Evolutionary conservation across 2,888 invertebrate genomes (phyloP), one percentile per base, ranked within the genome.

Genomic region (Ischnus inquisitorius): DNA sequence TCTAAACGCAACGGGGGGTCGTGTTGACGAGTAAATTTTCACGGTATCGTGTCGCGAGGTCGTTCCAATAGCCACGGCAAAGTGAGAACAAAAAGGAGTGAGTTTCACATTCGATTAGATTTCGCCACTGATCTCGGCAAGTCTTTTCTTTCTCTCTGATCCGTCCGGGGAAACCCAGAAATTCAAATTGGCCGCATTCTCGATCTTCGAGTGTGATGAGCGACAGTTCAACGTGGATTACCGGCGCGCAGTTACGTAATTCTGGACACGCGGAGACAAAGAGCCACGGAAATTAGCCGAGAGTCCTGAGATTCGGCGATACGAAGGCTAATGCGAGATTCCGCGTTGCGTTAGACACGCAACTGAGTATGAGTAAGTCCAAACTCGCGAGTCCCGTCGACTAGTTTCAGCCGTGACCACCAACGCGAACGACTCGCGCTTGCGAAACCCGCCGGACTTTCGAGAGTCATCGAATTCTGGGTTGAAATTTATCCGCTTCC

Each of bases 401-500:
- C 19, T n/a, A n/a, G 68, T 77, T 57, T 60, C 46, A 77, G 65
- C 60, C 19, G 60, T 34, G 62, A 14, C 72, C 62, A 46, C 46
- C 60, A 74, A 74, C 22, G 60, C n/a, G 46, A 62, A 46, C 34
- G 0, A 6, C 46, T 43, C 46, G 62, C 43, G 60, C 60, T 72
- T 72, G 72, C 60, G 60, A 60, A 72, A 60, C 43, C 28, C 43
- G 60, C 60, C 43, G 60, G 60, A 60, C 72, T 60, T 43, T 25
- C 43, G 28, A 62, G 60, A 72, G 28, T 72, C 64, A 65, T 76
- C 51, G 51, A 28, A 65, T 76, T 51, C 65, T 22, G 3, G 19
- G 14, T 22, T 28, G 51, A 48, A 79, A 71, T 60, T 79, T 79
- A 71, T 41, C 79, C 69, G 68, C 71, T 71, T 79, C 71, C 69